Percentiles rank a stretch among this genome's conserved stretches.
Conservation (phyloP, 2,888 invertebrate species). For the Aphidius colemani region DNA sequence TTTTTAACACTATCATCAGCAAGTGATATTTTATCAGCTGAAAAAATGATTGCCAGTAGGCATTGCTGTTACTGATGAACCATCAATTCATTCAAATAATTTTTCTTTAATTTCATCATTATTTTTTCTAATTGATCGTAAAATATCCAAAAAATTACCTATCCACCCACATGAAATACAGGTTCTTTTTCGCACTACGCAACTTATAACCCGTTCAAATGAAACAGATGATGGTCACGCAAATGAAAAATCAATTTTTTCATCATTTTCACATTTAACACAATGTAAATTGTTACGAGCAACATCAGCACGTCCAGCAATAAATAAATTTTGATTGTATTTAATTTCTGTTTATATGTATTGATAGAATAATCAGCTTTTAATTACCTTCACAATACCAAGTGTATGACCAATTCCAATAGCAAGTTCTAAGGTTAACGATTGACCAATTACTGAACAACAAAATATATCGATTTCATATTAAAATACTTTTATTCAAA, state of each 20-base stretch:
- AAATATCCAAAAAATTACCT: constrained; percentile 94
- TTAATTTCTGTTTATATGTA: constrained; percentile 76
- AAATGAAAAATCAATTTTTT: constrained; percentile 72
- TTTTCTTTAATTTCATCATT: constrained; percentile 62
- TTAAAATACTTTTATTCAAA: constrained; percentile 76
- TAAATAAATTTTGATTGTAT: constrained; percentile 65
- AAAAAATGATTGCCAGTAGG: constrained; percentile 84
- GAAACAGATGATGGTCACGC: constrained; percentile 81
- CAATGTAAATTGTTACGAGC: constrained; percentile 40
- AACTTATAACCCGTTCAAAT: constrained; percentile 86
- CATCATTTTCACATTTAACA: constrained; percentile 58
- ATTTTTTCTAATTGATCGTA: constrained; percentile 82
- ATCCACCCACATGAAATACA: constrained; percentile 94
- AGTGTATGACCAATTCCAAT: constrained; percentile 78
- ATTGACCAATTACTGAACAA: constrained; percentile 69
- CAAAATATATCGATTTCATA: constrained; percentile 93
- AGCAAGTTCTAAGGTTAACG: constrained; percentile 70
- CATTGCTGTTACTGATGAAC: constrained; percentile 93
- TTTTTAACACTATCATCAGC: constrained; percentile 98
- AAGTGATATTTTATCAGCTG: constrained; percentile 97
- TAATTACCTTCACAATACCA: constrained; percentile 79
- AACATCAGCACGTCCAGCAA: constrained; percentile 71
- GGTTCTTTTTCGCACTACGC: constrained; percentile 84
- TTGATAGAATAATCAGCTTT: constrained; percentile 81
- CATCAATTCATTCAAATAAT: constrained; percentile 97